Evolutionary conservation across 2,888 invertebrate species (phyloP).

Genomic region (Caradrina kadenii): DNA sequence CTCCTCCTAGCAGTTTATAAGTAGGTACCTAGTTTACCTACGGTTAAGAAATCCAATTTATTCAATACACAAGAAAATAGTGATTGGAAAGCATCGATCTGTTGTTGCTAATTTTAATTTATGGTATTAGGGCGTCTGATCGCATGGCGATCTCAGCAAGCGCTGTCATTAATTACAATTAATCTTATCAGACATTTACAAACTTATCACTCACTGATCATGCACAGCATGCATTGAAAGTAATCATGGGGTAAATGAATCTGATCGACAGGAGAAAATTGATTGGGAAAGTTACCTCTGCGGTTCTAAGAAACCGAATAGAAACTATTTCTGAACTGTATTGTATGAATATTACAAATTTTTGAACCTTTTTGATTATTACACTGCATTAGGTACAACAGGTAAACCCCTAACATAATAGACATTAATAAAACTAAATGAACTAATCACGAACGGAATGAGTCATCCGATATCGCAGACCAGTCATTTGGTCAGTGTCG

Average conservation of each 20-base stretch:
- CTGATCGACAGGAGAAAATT: slow-evolving; percentile 25
- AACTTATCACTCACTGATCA: slow-evolving; percentile 55
- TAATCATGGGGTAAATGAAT: slow-evolving; percentile 38
- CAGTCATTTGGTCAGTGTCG: slow-evolving; percentile 90
- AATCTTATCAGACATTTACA: slow-evolving; percentile 52
- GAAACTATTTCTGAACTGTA: neutral
- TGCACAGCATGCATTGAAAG: slow-evolving; percentile 37
- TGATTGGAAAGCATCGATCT: slow-evolving; percentile 85
- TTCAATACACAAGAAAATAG: slow-evolving; percentile 58
- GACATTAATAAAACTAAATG: slow-evolving; percentile 82
- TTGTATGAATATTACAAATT: no score
- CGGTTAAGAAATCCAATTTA: slow-evolving; percentile 39
- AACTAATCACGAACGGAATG: slow-evolving; percentile 87
- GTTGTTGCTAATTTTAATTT: slow-evolving; percentile 84
- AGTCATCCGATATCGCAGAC: slow-evolving; percentile 89
- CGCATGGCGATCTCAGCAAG: slow-evolving; percentile 79
- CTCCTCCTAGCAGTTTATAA: neutral
- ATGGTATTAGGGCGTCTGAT: slow-evolving; percentile 86
- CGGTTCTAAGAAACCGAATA: neutral
- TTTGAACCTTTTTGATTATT: neutral
- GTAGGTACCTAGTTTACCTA: slow-evolving; percentile 11
- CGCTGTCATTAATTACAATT: slow-evolving; percentile 68
- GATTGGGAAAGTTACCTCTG: neutral
- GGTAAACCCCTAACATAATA: slow-evolving; percentile 58
- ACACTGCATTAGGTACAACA: slow-evolving; percentile 21